phyloP scores from a whole-genome alignment of 2,888 invertebrate species.

The Euproctis similis region DNA sequence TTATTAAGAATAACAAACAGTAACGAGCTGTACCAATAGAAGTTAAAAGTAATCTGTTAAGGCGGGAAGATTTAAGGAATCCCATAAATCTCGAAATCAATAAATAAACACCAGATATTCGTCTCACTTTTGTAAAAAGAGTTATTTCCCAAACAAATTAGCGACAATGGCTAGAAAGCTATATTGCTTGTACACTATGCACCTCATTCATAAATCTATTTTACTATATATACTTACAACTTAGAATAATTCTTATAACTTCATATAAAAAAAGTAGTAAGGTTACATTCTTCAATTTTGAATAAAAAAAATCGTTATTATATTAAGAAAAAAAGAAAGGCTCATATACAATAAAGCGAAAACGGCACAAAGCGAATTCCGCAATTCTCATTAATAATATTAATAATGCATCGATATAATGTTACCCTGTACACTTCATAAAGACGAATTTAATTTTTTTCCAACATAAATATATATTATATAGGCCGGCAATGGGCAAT shows the following conservation, averaged over 20 bases:
- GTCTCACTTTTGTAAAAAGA: too few species aligned
- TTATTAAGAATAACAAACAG: too few species aligned
- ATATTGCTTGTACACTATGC: too few species aligned
- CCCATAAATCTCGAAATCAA: too few species aligned
- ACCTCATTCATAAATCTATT: slow-evolving; percentile 6
- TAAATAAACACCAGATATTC: too few species aligned
- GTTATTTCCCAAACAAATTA: too few species aligned
- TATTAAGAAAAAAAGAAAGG: slow-evolving; percentile 14
- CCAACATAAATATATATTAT: slow-evolving; percentile 9
- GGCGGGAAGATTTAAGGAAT: too few species aligned
- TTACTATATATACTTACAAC: slow-evolving; percentile 15
- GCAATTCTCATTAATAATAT: too few species aligned
- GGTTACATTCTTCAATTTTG: slow-evolving; percentile 14
- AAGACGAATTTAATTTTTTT: slow-evolving; percentile 22
- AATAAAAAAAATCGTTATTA: slow-evolving; percentile 4
- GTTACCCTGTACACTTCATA: slow-evolving; percentile 61
- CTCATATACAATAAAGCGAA: slow-evolving; percentile 18
- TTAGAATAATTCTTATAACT: slow-evolving; percentile 20
- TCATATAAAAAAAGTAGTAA: slow-evolving; percentile 19
- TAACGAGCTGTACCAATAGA: too few species aligned
- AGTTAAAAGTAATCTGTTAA: too few species aligned
- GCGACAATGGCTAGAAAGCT: too few species aligned
- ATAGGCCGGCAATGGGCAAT: slow-evolving; percentile 16
- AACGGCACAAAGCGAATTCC: slow-evolving; percentile 23
- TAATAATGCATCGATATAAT: slow-evolving; percentile 32